Base-by-base conservation (phyloP, 1,140 invertebrate genomes). In the Gonioctena quinquepunctata region DNA sequence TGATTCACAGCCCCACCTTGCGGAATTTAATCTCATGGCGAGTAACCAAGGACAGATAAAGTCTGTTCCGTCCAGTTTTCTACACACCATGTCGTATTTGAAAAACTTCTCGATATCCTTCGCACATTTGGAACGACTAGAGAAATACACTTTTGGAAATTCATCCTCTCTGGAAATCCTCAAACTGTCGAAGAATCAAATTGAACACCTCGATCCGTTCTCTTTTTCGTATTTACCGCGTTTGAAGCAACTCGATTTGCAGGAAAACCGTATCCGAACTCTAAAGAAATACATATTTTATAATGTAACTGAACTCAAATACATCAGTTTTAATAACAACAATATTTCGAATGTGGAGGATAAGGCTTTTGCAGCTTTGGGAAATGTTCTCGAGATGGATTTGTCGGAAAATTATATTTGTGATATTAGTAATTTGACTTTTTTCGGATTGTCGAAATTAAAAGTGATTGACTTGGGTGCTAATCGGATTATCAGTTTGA, bases 401-500 rank as follows among this genome's bases (percentile, higher is more conserved):
- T 18, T 65, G 33, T 65, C 62, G 4, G 62, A 65, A 11, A 65
- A 65, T 52, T 50, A 65, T 16, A 49, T 65, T 2, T 65, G 62
- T 23, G 62, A 65, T 52, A 65, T 65, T 16, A 65, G 22, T 52
- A 65, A 50, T 52, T n/a, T 65, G 5, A 65, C 62, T 22, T 65
- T 65, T 22, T 65, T 65, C 25, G 62, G 62, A 6, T 65, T 65
- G 18, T 65, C 62, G 3, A 65, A 65, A 48, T 26, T 65, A 13
- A 65, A 65, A 65, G 62, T 65, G 25, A 54, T 65, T 2, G 62
- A 65, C 16, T 65, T 65, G 22, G 52, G 62, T 65, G 42, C 48
- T 11, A 65, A 65, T 22, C 42, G 28, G 21, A 65, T 65, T 11
- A 42, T 52, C 27, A 65, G 22, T 13, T 50, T 65, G 28, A 48